Evolutionary conservation across 2,113 vertebrate genomes (phyloP), one percentile per base, ranked within the genome.

Genomic region (Saguinus imperator): DNA sequence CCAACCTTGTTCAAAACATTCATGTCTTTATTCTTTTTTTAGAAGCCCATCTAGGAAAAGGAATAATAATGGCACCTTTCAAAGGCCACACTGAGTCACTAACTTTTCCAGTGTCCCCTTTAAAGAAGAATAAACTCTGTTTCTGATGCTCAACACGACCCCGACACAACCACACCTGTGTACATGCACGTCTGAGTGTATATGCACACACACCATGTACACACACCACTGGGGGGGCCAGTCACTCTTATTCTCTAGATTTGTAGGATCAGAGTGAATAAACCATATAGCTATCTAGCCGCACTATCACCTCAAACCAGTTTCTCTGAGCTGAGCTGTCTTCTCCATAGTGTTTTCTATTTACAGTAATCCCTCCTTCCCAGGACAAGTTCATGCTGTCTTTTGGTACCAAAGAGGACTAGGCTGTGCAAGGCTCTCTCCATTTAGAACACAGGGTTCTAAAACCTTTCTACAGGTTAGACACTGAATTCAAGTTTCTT

Each of bases 211-310:
- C 17, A 32, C 68, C 11, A 18, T n/a, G 66, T 35, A 58, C 23
- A 57, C 21, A 52, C 14, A 68, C 93, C 96, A 91, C 90, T 95
- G 96, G 94, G 66, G 94, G 89, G 73, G 76, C 20, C 64, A 58
- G 43, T 76, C 79, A 84, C 86, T 58, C 29, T 48, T 32, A 77
- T 25, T 94, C n/a, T 83, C 32, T 40, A 79, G 45, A 52, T 94
- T 16, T 68, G 48, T 37, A 79, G 50, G 80, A 35, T 50, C 6
- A 1, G 35, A 32, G 8, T 76, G 52, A 92, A 55, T 9, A 58
- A 91, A 83, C 43, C 70, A 21, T 7, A 6, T 1, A 91, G 37
- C 86, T 18, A 81, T 32, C 18, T 45, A 77, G 45, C 25, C 55
- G 40, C 16, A 50, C 10, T 77, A 86, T 80, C 64, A 77, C 35